Base-by-base conservation (phyloP, 2,797 vertebrate species). In the Neostethus bicornis region DNA sequence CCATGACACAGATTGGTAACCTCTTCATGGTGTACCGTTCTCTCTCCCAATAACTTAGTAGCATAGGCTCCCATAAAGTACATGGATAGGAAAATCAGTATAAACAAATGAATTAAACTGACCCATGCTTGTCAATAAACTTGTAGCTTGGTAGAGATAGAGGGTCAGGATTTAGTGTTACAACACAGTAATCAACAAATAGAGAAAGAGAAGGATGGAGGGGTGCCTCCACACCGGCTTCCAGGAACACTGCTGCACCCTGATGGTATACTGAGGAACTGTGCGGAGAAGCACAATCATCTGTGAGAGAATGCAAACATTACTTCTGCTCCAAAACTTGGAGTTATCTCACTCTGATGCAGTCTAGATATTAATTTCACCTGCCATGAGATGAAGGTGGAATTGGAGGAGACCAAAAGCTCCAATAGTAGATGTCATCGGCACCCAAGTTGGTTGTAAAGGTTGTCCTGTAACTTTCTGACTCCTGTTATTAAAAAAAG, bases 171-270 rank as follows among this genome's bases (percentile, higher is more conserved):
- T 48, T 65, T 19, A 70, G 21, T 1, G 77, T 75, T 13, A 77
- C 68, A 1, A 80, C 51, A 65, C 75, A 86, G 49, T 29, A 46
- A 46, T 87, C 71, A 0, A 87, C 75, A 32, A 78, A 79, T 1
- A 87, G 17, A 44, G 47, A 52, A 12, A 83, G 57, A 23, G 71
- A 64, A 51, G 7, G 49, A 42, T 83, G 84, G 12, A 53, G 56
- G 0, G 41, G 66, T 12, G 69, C 69, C 9, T 79, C 60, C 11
- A 86, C 69, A 3, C 63, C 60, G 31, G 77, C 85, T 69, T 88
- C 75, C 50, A 83, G 21, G 77, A 81, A 68, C 62, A 86, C 75
- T 19, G 75, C 63, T 68, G 83, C 88, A 74, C 88, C 70, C 85
- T 87, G 82, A 75, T 88, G 88, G 65, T 73, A 85, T 2, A 70